Conservation (phyloP, 1,140 invertebrate genomes). For the Philopotamus ludificatus region DNA sequence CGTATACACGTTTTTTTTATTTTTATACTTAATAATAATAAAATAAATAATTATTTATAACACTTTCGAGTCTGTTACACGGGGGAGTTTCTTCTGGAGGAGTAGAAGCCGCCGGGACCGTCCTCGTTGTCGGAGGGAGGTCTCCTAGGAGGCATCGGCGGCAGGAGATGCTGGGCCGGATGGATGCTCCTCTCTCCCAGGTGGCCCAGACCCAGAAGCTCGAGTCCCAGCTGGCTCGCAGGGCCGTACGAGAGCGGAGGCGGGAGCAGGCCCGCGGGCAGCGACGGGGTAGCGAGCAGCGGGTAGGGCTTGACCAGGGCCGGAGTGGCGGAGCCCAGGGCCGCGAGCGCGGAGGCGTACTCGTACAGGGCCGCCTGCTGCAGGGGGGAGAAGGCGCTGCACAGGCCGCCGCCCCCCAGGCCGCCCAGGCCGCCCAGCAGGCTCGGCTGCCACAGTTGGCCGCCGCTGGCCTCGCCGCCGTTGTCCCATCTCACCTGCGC, state of each 20-base stretch:
- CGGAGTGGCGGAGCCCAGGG: conserved; percentile 18
- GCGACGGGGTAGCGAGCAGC: conserved; percentile 18
- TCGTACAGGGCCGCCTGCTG: conserved; percentile 32
- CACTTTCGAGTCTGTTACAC: conserved; percentile 4
- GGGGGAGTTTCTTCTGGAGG: conserved; percentile 1
- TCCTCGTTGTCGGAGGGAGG: background rate
- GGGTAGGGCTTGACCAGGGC: conserved; percentile 31
- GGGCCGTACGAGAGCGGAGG: conserved; percentile 4
- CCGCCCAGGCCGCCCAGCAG: background rate
- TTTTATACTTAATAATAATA: background rate
- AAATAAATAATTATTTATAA: background rate
- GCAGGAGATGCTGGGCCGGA: conserved; percentile 6
- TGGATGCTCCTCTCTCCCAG: background rate
- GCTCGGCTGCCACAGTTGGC: conserved; percentile 1
- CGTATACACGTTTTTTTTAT: background rate
- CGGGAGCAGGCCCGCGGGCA: conserved; percentile 11
- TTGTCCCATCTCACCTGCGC: conserved; percentile 14
- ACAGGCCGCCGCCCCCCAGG: background rate
- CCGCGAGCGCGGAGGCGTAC: conserved; percentile 24
- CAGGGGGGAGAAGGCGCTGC: conserved; percentile 19
- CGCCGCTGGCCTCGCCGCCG: background rate
- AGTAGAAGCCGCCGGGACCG: background rate
- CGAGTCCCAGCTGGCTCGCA: conserved; percentile 10
- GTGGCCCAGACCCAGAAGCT: conserved; percentile 11
- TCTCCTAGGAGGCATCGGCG: background rate